phyloP scores from a whole-genome alignment of 2,888 invertebrate species.

The Drosophila tripunctata region DNA sequence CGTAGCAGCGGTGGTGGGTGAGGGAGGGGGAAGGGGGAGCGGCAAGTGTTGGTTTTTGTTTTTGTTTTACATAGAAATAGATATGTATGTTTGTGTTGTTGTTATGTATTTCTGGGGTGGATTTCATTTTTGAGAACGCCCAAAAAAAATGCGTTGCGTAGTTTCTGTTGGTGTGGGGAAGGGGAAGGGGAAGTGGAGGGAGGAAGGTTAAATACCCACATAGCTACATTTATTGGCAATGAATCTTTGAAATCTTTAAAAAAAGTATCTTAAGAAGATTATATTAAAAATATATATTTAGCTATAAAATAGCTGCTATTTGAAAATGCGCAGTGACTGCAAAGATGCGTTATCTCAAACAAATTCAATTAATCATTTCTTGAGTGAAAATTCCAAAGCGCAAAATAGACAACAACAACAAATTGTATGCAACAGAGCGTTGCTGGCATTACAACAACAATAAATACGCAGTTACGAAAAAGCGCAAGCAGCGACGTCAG shows the following conservation, averaged over 20 bases:
- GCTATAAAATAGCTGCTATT: slow-evolving; percentile 1
- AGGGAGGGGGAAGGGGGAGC: slow-evolving; percentile 4
- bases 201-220: background rate
- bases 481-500: slow-evolving; percentile 18
- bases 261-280: background rate
- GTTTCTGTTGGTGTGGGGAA: slow-evolving; percentile 33
- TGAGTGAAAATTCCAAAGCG: slow-evolving; percentile 63
- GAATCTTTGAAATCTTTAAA: no score
- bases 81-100: slow-evolving; percentile 23
- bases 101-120: slow-evolving; percentile 57
- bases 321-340: slow-evolving; percentile 35
- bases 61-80: slow-evolving; percentile 11
- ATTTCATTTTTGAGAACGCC: slow-evolving; percentile 53
- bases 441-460: slow-evolving; percentile 72
- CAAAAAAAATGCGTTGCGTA: slow-evolving; percentile 43
- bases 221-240: no score
- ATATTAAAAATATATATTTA: no score
- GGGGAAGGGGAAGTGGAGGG: slow-evolving; percentile 11
- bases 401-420: slow-evolving; percentile 33
- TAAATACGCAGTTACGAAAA: slow-evolving; percentile 75
- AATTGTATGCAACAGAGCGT: slow-evolving; percentile 65
- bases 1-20: slow-evolving; percentile 11
- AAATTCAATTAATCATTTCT: slow-evolving; percentile 76
- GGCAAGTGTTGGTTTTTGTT: slow-evolving; percentile 21
- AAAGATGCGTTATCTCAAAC: slow-evolving; percentile 65